phyloP scores from a whole-genome alignment of 1,140 invertebrate species.

The Drosophila saltans region DNA sequence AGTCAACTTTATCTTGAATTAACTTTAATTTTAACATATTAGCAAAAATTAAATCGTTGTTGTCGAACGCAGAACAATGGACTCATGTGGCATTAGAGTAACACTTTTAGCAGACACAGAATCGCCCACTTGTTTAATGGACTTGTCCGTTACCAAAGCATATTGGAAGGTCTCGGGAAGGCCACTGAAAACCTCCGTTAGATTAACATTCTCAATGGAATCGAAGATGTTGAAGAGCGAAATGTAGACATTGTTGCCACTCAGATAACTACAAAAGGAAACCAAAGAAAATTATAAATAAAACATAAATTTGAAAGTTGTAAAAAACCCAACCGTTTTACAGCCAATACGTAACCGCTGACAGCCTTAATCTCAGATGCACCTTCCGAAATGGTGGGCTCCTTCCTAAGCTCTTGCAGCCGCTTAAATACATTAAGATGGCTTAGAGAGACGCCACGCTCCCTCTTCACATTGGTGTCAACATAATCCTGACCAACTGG shows the following conservation, averaged over 20 bases:
- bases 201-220: conserved; percentile 65
- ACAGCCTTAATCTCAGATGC: conserved; percentile 61
- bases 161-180: conserved; percentile 72
- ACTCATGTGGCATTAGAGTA: conserved; percentile 73
- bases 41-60: conserved; percentile 33
- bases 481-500: conserved; percentile 86
- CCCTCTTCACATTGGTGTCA: conserved; percentile 83
- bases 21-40: not conserved
- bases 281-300: not conserved
- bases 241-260: conserved; percentile 62
- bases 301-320: too few species aligned
- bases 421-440: conserved; percentile 74
- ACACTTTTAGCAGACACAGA: conserved; percentile 52
- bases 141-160: conserved; percentile 68
- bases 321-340: conserved; percentile 61
- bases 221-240: conserved; percentile 72
- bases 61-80: conserved; percentile 68
- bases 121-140: conserved; percentile 65
- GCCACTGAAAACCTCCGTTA: conserved; percentile 53
- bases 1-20: not conserved
- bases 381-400: conserved; percentile 68
- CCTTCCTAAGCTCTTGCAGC: conserved; percentile 64
- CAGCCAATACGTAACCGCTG: conserved; percentile 69
- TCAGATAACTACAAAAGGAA: conserved; percentile 44
- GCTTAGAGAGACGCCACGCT: conserved; percentile 59